Percentiles rank a stretch among this genome's conserved stretches.
Evolutionary conservation across 2,888 invertebrate species (phyloP).

Genomic region (Sesia bembeciformis): DNA sequence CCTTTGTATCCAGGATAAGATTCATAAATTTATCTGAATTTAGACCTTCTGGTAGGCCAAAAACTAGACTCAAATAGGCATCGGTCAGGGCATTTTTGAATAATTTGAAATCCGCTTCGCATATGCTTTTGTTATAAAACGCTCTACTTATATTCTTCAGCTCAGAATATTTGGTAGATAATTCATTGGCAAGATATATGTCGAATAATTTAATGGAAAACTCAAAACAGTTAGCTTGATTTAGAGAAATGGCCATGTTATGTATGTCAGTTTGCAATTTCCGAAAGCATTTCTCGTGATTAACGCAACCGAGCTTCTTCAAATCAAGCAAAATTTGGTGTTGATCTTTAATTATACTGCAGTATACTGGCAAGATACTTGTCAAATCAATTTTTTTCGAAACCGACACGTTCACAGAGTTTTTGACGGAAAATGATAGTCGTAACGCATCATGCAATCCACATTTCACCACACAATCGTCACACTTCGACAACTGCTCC

Average conservation of each 20-base stretch:
- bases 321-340: conserved; percentile 33
- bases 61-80: conserved; percentile 45
- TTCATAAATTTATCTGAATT: conserved; percentile 47
- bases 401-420: conserved; percentile 28
- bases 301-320: conserved; percentile 28
- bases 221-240: conserved; percentile 35
- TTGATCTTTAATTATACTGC: conserved; percentile 26
- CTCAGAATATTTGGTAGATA: conserved; percentile 24
- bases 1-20: conserved; percentile 54
- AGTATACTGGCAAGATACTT: conserved; percentile 19
- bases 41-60: conserved; percentile 29
- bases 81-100: conserved; percentile 37
- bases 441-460: conserved; percentile 49
- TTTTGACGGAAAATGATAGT: conserved; percentile 37
- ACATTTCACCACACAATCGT: conserved; percentile 36
- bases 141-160: conserved; percentile 46
- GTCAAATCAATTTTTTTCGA: conserved; percentile 20
- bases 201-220: conserved; percentile 47
- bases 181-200: conserved; percentile 39
- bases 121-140: conserved; percentile 56
- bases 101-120: conserved; percentile 41
- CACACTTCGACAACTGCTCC: conserved; percentile 47
- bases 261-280: conserved; percentile 53
- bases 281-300: conserved; percentile 37
- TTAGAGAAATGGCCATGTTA: conserved; percentile 46